Evolutionary conservation across 1,140 invertebrate genomes (phyloP), one percentile per base, ranked within the genome.

Genomic region (Diorhabda carinulata): DNA sequence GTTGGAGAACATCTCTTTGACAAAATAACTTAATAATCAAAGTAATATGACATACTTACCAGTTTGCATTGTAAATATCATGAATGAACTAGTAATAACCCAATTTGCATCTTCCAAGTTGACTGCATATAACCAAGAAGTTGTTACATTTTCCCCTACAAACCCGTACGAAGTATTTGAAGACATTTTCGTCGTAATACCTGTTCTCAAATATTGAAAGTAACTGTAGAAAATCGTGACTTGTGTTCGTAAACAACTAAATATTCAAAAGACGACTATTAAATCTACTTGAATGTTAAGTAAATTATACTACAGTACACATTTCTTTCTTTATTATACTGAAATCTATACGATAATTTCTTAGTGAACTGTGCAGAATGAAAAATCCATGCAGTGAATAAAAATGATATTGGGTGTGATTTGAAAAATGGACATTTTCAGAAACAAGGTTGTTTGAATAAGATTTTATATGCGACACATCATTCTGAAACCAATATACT

Each of bases 31-130:
- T 4, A 40, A 64, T n/a, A 63, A 25, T 25, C 6, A 52, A 52
- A 52, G 47, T 61, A 72, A 71, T 67, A 66, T 45, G 64, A 70
- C 3, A 61, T 57, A 8, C 77, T 80, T 78, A 94, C 94, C 96
- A 72, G 95, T 96, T 85, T 97, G 95, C 96, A 98, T 98, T 0
- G 95, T 97, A 79, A 97, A 97, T 68, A 98, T 97, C 72, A 97
- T 96, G 78, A 98, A 97, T 2, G 93, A 92, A 63, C 92, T 94
- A 0, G 94, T 95, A 41, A 97, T 85, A 60, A 97, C 93, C 95
- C 95, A 97, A 71, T 91, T 93, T 9, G 93, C 92, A 74, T 98
- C 95, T 81, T 96, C 95, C 72, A 87, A 78, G 61, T 82, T 83
- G 0, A 90, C 84, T 67, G 88, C 86, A 47, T 82, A 86, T 2